A percentile compares a stretch with the other conserved stretches of the same genome.
Conservation (phyloP, 2,113 vertebrate genomes). For the Mormyrus iriodes region DNA sequence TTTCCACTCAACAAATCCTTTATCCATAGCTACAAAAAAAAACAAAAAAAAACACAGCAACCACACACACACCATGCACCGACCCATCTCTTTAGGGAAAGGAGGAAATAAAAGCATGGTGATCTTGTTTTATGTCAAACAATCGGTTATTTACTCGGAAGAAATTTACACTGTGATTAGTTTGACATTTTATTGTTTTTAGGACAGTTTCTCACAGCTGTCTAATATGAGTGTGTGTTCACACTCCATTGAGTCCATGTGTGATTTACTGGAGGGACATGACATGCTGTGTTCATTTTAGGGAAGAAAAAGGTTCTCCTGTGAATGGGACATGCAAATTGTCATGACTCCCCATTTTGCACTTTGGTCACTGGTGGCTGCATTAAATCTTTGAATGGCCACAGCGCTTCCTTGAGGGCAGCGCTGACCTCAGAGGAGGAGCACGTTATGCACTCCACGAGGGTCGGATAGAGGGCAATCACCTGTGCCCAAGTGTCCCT, state of each 20-base stretch:
- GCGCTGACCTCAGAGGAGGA: slow-evolving; percentile 92
- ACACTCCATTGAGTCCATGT: slow-evolving; percentile 24
- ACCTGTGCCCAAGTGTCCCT: slow-evolving; percentile 93
- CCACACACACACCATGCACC: slow-evolving; percentile 84
- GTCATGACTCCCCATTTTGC: slow-evolving; percentile 96
- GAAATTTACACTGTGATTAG: not conserved
- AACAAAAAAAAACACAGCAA: slow-evolving; percentile 77
- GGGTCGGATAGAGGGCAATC: slow-evolving; percentile 90
- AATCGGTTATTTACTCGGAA: slow-evolving; percentile 47
- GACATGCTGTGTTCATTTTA: slow-evolving; percentile 25
- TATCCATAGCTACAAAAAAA: slow-evolving; percentile 72
- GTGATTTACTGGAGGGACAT: slow-evolving; percentile 11
- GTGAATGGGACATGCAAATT: slow-evolving; percentile 19
- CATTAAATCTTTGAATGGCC: slow-evolving; percentile 99
- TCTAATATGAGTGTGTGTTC: not conserved
- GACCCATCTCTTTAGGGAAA: slow-evolving; percentile 57
- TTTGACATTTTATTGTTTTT: not conserved
- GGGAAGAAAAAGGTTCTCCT: slow-evolving; percentile 25
- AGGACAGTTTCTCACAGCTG: not conserved
- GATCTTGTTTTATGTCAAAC: slow-evolving; percentile 56
- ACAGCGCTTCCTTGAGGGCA: slow-evolving; percentile 90
- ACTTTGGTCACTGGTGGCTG: slow-evolving; percentile 88
- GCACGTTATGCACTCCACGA: slow-evolving; percentile 95
- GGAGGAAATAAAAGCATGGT: slow-evolving; percentile 54
- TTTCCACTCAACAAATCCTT: slow-evolving; percentile 66